Evolutionary conservation across 2,888 invertebrate genomes (phyloP).

Genomic region (Graphium colonna): DNA sequence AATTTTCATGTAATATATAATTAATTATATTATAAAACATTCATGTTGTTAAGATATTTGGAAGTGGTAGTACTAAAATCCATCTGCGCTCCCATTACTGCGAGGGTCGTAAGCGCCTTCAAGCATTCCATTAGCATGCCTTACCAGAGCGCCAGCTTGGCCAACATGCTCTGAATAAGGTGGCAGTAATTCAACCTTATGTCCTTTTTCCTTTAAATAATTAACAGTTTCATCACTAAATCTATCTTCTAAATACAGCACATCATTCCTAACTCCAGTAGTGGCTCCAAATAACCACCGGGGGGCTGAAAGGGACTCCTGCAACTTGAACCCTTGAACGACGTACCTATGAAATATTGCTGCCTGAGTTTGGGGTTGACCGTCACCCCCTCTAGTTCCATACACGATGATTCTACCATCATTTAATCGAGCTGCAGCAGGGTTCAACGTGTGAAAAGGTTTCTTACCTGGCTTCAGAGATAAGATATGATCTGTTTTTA

Average conservation of each 20-base stretch:
- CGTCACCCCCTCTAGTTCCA: conserved; percentile 68
- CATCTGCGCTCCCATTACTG: conserved; percentile 62
- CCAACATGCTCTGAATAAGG: conserved; percentile 49
- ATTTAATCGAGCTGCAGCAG: conserved; percentile 58
- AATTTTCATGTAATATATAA: no score
- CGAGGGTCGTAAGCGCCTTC: conserved; percentile 67
- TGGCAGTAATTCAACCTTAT: conserved; percentile 45
- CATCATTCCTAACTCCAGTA: conserved; percentile 36
- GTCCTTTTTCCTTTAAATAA: conserved; percentile 54
- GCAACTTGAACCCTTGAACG: conserved; percentile 53
- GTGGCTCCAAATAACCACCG: conserved; percentile 61
- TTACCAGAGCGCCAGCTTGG: conserved; percentile 60
- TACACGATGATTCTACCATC: conserved; percentile 65
- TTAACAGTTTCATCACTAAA: conserved; percentile 49
- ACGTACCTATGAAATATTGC: conserved; percentile 68
- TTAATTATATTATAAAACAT: no score
- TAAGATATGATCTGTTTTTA: conserved; percentile 48
- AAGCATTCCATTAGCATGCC: conserved; percentile 54
- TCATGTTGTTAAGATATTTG: no score
- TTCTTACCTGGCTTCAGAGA: conserved; percentile 62
- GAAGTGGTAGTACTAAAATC: conserved; percentile 53
- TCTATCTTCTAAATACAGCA: conserved; percentile 53
- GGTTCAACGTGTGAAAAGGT: conserved; percentile 63
- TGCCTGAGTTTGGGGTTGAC: conserved; percentile 67
- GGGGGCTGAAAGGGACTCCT: conserved; percentile 50